Base-by-base conservation (phyloP, 2,113 vertebrate species). In the Chroicocephalus ridibundus region DNA sequence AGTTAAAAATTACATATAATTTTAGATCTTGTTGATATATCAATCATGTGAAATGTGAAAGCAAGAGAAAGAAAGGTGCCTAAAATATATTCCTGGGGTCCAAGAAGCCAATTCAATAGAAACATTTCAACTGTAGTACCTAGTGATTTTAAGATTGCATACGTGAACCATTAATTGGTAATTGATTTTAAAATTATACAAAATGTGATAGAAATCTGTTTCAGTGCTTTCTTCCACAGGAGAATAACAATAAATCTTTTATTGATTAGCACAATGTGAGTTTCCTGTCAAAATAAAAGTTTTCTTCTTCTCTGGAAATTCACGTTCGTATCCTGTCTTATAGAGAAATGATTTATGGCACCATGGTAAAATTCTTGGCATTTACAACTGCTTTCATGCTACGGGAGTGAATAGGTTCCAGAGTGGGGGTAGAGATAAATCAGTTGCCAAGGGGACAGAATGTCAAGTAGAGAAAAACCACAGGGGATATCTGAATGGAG, bases 381-480 rank as follows among this genome's bases (percentile, higher is more conserved):
- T 88, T 93, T 82, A 61, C 36, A 75, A 38, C 76, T 69, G 27
- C 26, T 82, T 94, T 76, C 15, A 5, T 76, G 36, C 82, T 62
- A 19, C 4, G 4, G 17, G 24, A 87, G 7, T 85, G 38, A 94
- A 86, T 49, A 75, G 24, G 22, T 72, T 86, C 69, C 80, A 92
- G 58, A 85, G 46, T 3, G 7, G 8, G 11, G 11, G 8, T 15
- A 58, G 44, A 74, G 47, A 51, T 55, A 92, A 86, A 82, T 94
- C 20, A 65, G 76, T 90, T 90, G n/a, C 64, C 51, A 78, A 65
- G 77, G 71, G 71, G 78, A 89, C 68, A 75, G 84, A 89, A 76
- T 5, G 16, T 52, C 72, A 84, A 75, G 18, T 8, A 60, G 38
- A 71, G 36, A 38, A 88, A 93, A 92, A 61, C 18, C 34, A 49